phyloP scores from a whole-genome alignment of 1,140 invertebrate genomes.

The Tetramorium parvispinum region DNA sequence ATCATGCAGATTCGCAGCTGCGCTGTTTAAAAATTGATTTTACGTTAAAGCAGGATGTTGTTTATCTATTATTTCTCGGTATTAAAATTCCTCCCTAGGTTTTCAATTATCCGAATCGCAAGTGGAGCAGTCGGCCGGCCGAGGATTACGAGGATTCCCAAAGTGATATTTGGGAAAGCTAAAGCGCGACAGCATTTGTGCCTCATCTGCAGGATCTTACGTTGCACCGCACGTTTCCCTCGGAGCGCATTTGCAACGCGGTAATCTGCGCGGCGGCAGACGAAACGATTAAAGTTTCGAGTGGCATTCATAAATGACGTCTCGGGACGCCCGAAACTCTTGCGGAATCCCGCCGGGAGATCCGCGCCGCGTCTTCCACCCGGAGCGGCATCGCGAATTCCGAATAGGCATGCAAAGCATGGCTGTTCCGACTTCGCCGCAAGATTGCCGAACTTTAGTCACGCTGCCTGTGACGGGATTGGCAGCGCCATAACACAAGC shows the following conservation, averaged over 20 bases:
- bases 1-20: neutral
- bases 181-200: neutral
- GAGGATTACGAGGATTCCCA: neutral
- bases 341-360: slow-evolving; percentile 41
- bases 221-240: neutral
- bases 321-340: slow-evolving; percentile 61
- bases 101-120: slow-evolving; percentile 1
- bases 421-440: slow-evolving; percentile 24
- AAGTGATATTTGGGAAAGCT: neutral
- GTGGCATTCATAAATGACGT: slow-evolving; percentile 47
- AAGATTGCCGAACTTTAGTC: slow-evolving; percentile 63
- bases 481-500: neutral
- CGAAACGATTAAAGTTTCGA: slow-evolving; percentile 65
- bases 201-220: neutral
- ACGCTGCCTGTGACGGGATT: neutral
- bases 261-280: slow-evolving; percentile 36
- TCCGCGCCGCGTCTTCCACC: neutral
- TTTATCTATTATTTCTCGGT: neutral
- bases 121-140: neutral
- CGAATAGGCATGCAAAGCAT: neutral
- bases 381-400: slow-evolving; percentile 21
- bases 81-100: neutral
- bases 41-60: neutral
- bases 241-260: neutral
- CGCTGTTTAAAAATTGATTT: neutral